Percentiles rank a stretch among this genome's conserved stretches.
These are phyloP conservation scores for Penaeus japonicus DNA, from an alignment of 1,140 invertebrate species.

Conservation along the genomic window DNA sequence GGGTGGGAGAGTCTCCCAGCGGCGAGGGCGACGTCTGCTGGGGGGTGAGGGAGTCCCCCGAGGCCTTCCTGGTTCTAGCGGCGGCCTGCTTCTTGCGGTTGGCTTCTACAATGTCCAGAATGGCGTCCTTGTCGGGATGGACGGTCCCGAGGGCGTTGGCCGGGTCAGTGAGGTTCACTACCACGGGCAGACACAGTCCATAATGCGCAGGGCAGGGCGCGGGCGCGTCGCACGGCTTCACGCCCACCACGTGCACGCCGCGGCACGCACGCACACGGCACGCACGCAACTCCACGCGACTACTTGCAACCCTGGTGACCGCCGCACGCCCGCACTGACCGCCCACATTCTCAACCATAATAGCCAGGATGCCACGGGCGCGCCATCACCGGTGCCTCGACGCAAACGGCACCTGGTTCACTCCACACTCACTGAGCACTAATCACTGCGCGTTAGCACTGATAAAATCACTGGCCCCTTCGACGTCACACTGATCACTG, in stretches of 20 bases:
- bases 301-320: slow-evolving; percentile 48
- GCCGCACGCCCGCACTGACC: slow-evolving; percentile 45
- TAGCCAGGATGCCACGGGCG: slow-evolving; percentile 42
- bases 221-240: slow-evolving; percentile 34
- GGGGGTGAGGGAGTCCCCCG: no score
- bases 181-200: slow-evolving; percentile 44
- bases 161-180: slow-evolving; percentile 39
- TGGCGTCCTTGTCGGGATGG: slow-evolving; percentile 44
- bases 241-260: slow-evolving; percentile 50
- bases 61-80: neutral
- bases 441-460: neutral
- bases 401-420: slow-evolving; percentile 7
- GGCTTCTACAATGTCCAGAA: slow-evolving; percentile 44
- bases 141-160: slow-evolving; percentile 42
- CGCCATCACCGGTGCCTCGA: slow-evolving; percentile 43
- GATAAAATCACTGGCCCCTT: neutral
- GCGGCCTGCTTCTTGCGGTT: slow-evolving; percentile 17
- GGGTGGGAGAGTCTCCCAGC: slow-evolving; percentile 11
- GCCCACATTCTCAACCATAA: slow-evolving; percentile 46
- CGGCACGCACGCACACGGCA: slow-evolving; percentile 45
- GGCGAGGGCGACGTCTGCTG: neutral
- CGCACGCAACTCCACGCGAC: slow-evolving; percentile 44
- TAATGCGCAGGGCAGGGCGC: slow-evolving; percentile 51
- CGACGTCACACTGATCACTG: neutral
- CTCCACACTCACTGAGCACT: neutral